Percentiles rank a stretch among this genome's conserved stretches.
Evolutionary conservation across 2,888 invertebrate genomes (phyloP).

Genomic region (Patella pellucida): DNA sequence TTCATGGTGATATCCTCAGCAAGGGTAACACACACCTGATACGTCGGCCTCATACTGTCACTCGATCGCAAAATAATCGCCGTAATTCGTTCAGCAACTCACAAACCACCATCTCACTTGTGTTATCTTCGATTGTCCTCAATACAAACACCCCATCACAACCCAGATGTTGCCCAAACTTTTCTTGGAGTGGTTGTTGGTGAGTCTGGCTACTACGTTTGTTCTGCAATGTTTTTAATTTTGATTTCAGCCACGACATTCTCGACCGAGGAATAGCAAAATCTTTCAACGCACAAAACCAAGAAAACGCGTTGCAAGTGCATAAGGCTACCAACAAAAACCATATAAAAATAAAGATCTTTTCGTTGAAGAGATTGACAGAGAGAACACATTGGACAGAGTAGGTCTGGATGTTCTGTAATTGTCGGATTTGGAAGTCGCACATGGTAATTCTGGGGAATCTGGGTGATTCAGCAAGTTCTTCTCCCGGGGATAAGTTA

Average conservation of each 20-base stretch:
- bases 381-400: constrained; percentile 28
- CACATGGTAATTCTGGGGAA: constrained; percentile 35
- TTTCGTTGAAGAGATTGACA: constrained; percentile 32
- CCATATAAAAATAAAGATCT: constrained; percentile 30
- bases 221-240: constrained; percentile 16
- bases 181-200: background rate
- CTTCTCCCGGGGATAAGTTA: constrained; percentile 19
- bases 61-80: constrained; percentile 14
- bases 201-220: background rate
- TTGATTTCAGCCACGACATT: constrained; percentile 19
- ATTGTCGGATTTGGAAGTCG: constrained; percentile 31
- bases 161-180: constrained; percentile 29
- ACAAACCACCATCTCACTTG: constrained; percentile 24
- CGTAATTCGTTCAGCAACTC: constrained; percentile 24
- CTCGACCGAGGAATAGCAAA: constrained; percentile 24
- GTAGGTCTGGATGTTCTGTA: constrained; percentile 22
- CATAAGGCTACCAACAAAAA: constrained; percentile 28
- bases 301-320: constrained; percentile 26
- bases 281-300: constrained; percentile 26
- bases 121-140: constrained; percentile 29
- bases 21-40: too few species aligned
- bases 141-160: constrained; percentile 31
- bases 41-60: too few species aligned
- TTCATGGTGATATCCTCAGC: too few species aligned
- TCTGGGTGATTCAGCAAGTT: constrained; percentile 24